Base-by-base conservation (phyloP, 2,797 vertebrate species). In the Echiichthys vipera region DNA sequence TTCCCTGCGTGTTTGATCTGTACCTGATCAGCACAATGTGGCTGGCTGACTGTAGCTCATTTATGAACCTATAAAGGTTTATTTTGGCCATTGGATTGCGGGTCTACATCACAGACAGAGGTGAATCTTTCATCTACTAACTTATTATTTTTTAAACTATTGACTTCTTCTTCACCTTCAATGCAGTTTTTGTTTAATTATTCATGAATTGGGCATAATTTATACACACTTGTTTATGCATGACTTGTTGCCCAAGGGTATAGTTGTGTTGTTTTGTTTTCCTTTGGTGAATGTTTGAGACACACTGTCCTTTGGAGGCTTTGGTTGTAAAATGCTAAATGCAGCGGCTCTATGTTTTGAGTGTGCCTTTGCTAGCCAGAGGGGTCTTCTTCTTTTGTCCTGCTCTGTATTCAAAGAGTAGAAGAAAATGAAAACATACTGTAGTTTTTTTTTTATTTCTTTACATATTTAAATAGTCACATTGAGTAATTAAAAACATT, bases 191-290 rank as follows among this genome's bases (percentile, higher is more conserved):
- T 71, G n/a, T 69, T 91, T 78, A 89, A 93, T 89, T 87, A 93
- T 91, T 94, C 65, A 92, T 80, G 76, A 77, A 64, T 45, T 15
- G 46, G 91, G 70, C 83, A 92, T 91, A 77, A 91, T 93, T 90
- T 85, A 92, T 56, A 72, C 61, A 59, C 57, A 45, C 83, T 93
- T 90, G 80, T 90, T 86, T 92, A 90, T 92, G 87, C 84, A 89
- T 86, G 82, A 85, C 56, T 84, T 81, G 63, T 77, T 85, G 77
- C 89, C 84, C 68, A 67, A 68, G 84, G 84, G 74, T 83, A 82
- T 77, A 66, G 70, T 82, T 88, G 69, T 84, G 91, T 90, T 82
- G 71, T 84, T 91, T 89, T 85, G 65, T 69, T 76, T 86, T 80
- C 65, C 65, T 64, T 74, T 71, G 59, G 71, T 81, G 65, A 78